Conservation (phyloP, 92 coral and sea anemone genomes). For the Blastomussa wellsi region DNA sequence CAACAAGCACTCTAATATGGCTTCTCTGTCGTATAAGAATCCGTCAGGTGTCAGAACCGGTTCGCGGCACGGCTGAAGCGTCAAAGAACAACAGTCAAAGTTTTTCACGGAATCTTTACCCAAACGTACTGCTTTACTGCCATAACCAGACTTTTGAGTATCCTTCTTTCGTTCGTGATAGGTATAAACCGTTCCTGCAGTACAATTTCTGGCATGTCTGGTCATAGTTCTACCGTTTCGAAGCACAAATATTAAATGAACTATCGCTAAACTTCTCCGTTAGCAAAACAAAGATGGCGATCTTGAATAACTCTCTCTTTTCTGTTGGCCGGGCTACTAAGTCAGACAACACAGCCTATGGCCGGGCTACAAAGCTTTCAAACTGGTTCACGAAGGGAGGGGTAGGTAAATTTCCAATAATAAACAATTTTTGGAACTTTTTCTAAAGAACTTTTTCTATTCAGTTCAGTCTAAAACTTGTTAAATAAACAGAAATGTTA, state of each 20-base stretch:
- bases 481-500: neutral
- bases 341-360: neutral
- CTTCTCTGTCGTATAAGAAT: constrained; percentile 90
- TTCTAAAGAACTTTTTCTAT: neutral
- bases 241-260: neutral
- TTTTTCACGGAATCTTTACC: constrained; percentile 96
- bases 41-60: constrained; percentile 92
- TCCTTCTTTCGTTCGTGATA: constrained; percentile 95
- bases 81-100: constrained; percentile 93
- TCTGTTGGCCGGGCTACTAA: constrained; percentile 17
- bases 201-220: constrained; percentile 92
- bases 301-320: too few species aligned
- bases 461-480: neutral
- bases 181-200: constrained; percentile 94
- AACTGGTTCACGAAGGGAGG: neutral
- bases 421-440: neutral
- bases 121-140: constrained; percentile 91
- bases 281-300: constrained; percentile 28
- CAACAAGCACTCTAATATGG: constrained; percentile 87
- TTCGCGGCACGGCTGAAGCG: constrained; percentile 93
- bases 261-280: neutral
- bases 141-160: constrained; percentile 90
- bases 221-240: constrained; percentile 54
- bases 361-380: constrained; percentile 34
- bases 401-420: neutral